Percentiles rank a stretch among this genome's conserved stretches.
Evolutionary conservation across 2,797 vertebrate genomes (phyloP).

Genomic region (Labeo calbasu): DNA sequence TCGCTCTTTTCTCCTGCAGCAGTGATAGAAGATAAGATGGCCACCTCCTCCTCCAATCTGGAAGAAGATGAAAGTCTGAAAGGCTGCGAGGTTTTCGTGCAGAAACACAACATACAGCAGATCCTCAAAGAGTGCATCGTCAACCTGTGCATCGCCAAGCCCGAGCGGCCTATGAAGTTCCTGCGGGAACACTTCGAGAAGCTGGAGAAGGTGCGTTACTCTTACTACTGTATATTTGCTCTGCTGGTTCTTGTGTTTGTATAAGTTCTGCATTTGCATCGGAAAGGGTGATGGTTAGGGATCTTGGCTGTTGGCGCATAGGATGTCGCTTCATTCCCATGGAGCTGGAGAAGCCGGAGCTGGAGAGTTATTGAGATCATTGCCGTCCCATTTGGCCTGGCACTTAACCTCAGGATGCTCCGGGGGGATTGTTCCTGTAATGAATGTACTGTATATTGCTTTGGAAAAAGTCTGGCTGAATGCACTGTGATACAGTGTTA

Average conservation of each 20-base stretch:
- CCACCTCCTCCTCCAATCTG: conserved; percentile 82
- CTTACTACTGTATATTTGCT: conserved; percentile 30
- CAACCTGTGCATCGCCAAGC: conserved; percentile 93
- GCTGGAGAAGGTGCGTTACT: conserved; percentile 92
- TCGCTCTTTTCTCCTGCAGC: conserved; percentile 63
- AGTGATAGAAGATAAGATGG: conserved; percentile 89
- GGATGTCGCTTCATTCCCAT: conserved; percentile 7
- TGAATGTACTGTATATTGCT: background rate
- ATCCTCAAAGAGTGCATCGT: conserved; percentile 97
- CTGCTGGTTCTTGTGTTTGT: background rate
- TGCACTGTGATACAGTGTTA: background rate
- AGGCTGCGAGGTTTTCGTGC: conserved; percentile 94
- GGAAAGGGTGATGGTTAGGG: background rate
- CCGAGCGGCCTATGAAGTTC: conserved; percentile 95
- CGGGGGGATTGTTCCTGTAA: background rate
- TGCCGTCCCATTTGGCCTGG: conserved; percentile 19
- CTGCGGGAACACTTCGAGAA: conserved; percentile 96
- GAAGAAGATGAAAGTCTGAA: conserved; percentile 95
- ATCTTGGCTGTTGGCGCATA: conserved; percentile 4
- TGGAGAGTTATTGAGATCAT: conserved; percentile 32
- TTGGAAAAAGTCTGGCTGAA: background rate
- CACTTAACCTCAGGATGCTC: conserved; percentile 25
- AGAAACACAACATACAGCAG: conserved; percentile 95
- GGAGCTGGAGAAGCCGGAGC: background rate
- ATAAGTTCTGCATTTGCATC: background rate